Percentiles rank a stretch among this genome's conserved stretches.
Conservation (phyloP, 1,140 invertebrate genomes). For the Pachypeltis micranthus region DNA sequence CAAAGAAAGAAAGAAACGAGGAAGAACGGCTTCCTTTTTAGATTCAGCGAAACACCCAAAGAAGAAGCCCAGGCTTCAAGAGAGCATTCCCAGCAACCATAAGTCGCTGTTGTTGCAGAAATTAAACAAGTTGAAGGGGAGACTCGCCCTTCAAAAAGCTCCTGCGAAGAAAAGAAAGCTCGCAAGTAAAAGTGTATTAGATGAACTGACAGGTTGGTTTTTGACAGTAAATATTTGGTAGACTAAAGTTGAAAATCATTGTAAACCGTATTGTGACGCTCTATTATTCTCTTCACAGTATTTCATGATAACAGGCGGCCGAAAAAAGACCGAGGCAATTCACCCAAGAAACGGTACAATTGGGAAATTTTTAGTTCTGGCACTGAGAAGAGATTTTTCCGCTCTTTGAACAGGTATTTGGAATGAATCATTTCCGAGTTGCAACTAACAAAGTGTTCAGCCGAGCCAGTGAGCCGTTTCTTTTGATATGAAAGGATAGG, state of each 20-base stretch:
- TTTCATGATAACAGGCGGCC: no score
- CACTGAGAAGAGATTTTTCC: not conserved
- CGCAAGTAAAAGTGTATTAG: not conserved
- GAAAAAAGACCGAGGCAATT: no score
- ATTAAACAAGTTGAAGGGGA: not conserved
- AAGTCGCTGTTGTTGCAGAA: not conserved
- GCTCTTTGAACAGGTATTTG: not conserved
- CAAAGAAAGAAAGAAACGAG: not conserved
- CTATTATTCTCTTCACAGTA: no score
- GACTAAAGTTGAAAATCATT: no score
- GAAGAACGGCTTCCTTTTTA: not conserved
- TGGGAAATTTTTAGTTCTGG: constrained; percentile 1
- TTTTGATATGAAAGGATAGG: no score
- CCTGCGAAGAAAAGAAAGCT: not conserved
- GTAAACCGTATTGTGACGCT: no score
- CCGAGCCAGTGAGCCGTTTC: no score
- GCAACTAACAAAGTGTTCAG: no score
- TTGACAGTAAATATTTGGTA: no score
- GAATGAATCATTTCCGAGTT: no score
- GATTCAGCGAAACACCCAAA: not conserved
- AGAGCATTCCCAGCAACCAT: not conserved
- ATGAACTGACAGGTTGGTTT: not conserved
- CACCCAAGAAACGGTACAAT: not conserved
- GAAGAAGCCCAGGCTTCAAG: not conserved
- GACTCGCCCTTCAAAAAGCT: not conserved